A percentile compares a stretch with the other conserved stretches of the same genome.
These are phyloP conservation scores for Charina bottae DNA, from an alignment of 2,113 vertebrate species.

Conservation along the genomic window DNA sequence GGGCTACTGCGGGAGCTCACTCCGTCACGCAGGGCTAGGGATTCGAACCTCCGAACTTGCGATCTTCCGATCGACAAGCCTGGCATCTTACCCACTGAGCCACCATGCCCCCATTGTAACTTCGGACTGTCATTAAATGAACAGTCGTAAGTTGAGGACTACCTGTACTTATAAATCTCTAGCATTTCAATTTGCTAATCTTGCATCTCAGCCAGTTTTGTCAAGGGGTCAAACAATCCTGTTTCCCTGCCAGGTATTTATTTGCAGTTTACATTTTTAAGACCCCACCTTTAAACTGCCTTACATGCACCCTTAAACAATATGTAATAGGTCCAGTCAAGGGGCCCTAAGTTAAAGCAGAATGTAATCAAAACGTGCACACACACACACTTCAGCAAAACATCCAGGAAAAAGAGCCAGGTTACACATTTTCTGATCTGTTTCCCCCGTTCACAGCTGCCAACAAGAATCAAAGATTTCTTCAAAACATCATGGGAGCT, in stretches of 20 bases:
- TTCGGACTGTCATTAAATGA: too few species aligned
- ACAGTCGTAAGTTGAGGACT: too few species aligned
- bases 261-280: background rate
- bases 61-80: too few species aligned
- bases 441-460: conserved; percentile 74
- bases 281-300: background rate
- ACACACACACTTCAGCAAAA: background rate
- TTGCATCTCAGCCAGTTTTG: background rate
- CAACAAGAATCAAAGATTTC: conserved; percentile 73
- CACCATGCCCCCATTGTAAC: too few species aligned
- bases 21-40: too few species aligned
- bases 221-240: background rate
- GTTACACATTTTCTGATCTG: conserved; percentile 62
- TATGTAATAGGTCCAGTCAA: background rate
- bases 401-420: background rate
- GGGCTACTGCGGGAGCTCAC: too few species aligned
- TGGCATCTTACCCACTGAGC: too few species aligned
- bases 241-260: background rate
- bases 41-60: too few species aligned
- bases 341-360: accelerated
- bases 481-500: conserved; percentile 74
- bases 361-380: conserved; percentile 51
- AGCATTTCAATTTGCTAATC: background rate
- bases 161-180: too few species aligned
- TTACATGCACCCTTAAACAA: background rate